Base-by-base conservation (phyloP, 1,140 invertebrate species). In the Papilio polytes region DNA sequence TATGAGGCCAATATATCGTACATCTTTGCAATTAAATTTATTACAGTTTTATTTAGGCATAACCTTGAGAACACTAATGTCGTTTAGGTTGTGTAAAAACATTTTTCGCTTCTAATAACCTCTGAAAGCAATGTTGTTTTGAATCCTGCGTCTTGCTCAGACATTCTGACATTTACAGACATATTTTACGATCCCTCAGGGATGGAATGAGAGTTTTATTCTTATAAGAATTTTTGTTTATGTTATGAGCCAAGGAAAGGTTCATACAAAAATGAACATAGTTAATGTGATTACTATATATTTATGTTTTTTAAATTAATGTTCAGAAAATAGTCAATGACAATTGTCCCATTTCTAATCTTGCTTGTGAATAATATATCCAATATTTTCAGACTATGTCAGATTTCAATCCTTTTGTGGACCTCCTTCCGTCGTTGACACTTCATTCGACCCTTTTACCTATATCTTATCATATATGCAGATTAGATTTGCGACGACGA, bases 381-480 rank as follows among this genome's bases (percentile, higher is more conserved):
- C 22, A 13, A 13, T 70, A 70, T 0, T 3, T 31, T 31, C 26
- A 36, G 26, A 36, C 13, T 31, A 63, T 26, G 13, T 36, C 26
- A 70, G 1, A 70, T 70, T 70, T 70, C 63, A 36, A 70, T 70
- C 26, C 63, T 70, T 31, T 70, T 70, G 63, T 31, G 36, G 63
- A 70, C 26, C 63, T 70, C 22, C 26, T 70, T 70, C 12, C 63
- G 6, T 31, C 26, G 63, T 36, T 70, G 63, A 70, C 63, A 70
- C 63, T 70, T 70, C 59, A 63, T 63, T 63, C 13, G 63, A 70
- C 63, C 63, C 63, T 70, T 70, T 70, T 70, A 31, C 63, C 63
- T 70, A 1, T 70, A 31, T 70, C 63, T 70, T 70, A 70, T 70
- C 63, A 18, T 31, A 31, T 70, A 70, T 70, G 63, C 63, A 70